Percentiles rank a stretch among this genome's conserved stretches.
phyloP scores from a whole-genome alignment of 30 jellyfish, hydroid and myxozoan genomes.

The Phacellophora camtschatica region DNA sequence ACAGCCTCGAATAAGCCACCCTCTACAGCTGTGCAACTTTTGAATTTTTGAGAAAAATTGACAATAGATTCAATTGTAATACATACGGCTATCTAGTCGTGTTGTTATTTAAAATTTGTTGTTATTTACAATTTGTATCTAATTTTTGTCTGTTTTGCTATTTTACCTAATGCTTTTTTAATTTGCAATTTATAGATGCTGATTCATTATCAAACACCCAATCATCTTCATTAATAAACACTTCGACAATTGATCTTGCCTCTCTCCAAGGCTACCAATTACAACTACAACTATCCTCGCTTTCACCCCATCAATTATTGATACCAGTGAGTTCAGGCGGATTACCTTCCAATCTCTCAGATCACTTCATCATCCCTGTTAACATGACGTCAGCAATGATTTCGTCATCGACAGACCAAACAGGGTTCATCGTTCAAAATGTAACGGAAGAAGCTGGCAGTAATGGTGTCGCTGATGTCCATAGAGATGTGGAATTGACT shows the following conservation, averaged over 20 bases:
- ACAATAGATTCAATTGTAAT: too few species aligned
- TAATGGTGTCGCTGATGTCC: conserved; percentile 8
- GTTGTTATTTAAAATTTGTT: too few species aligned
- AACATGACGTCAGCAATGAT: conserved; percentile 55
- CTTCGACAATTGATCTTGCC: conserved; percentile 51
- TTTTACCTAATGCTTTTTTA: too few species aligned
- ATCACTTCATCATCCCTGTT: conserved; percentile 66
- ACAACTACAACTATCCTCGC: conserved; percentile 65
- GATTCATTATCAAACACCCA: conserved; percentile 27
- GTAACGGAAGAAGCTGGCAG: conserved; percentile 26
- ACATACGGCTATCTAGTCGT: too few species aligned
- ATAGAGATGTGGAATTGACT: conserved; percentile 55
- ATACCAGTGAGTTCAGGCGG: conserved; percentile 58
- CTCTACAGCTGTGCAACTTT: too few species aligned
- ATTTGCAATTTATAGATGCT: too few species aligned
- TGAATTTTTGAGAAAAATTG: too few species aligned
- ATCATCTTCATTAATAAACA: conserved; percentile 10
- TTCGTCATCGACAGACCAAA: conserved; percentile 38
- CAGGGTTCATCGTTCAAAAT: conserved; percentile 66
- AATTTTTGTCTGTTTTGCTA: too few species aligned
- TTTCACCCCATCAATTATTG: conserved; percentile 61
- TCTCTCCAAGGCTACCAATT: conserved; percentile 65
- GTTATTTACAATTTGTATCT: too few species aligned
- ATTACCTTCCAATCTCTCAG: conserved; percentile 40
- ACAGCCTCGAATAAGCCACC: too few species aligned